These are phyloP conservation scores for Lutjanus erythropterus DNA, from an alignment of 2,113 vertebrate species.

Conservation along the genomic window DNA sequence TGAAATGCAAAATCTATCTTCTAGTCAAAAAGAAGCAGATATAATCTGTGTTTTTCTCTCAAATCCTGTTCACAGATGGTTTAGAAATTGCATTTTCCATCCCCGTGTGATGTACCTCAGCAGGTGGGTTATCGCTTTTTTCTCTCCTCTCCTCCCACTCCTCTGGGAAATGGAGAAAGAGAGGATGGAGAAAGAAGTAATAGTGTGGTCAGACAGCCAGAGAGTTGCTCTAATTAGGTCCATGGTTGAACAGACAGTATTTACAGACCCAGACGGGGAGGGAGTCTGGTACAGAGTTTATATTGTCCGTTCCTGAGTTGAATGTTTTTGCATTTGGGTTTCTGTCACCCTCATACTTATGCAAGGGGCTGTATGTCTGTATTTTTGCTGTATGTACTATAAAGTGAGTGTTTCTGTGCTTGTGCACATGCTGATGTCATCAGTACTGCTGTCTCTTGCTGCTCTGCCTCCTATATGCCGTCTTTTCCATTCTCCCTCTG, in stretches of 20 bases:
- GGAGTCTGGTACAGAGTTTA: background rate
- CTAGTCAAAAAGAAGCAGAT: conserved; percentile 17
- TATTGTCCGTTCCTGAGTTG: background rate
- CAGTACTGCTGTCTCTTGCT: background rate
- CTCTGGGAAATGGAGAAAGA: conserved; percentile 49
- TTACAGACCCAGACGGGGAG: conserved; percentile 30
- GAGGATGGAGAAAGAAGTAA: conserved; percentile 40
- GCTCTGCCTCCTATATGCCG: conserved; percentile 1
- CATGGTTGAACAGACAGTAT: conserved; percentile 47
- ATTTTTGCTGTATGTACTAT: background rate
- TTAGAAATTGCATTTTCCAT: conserved; percentile 56
- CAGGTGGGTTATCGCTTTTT: conserved; percentile 59
- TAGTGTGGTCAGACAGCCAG: conserved; percentile 60
- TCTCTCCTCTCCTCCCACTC: conserved; percentile 58
- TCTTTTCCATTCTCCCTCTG: conserved; percentile 11
- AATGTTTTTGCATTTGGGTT: background rate
- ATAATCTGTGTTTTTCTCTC: conserved; percentile 32
- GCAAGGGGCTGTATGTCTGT: background rate
- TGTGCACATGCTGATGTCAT: background rate
- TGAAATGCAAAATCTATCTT: conserved; percentile 19
- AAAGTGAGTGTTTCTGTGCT: background rate
- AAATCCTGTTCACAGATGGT: conserved; percentile 61
- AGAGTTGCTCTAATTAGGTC: conserved; percentile 67
- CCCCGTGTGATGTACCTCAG: conserved; percentile 57
- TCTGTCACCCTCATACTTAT: background rate